Conservation (phyloP, 2,797 vertebrate species). For the Sebastes trivittatus region DNA sequence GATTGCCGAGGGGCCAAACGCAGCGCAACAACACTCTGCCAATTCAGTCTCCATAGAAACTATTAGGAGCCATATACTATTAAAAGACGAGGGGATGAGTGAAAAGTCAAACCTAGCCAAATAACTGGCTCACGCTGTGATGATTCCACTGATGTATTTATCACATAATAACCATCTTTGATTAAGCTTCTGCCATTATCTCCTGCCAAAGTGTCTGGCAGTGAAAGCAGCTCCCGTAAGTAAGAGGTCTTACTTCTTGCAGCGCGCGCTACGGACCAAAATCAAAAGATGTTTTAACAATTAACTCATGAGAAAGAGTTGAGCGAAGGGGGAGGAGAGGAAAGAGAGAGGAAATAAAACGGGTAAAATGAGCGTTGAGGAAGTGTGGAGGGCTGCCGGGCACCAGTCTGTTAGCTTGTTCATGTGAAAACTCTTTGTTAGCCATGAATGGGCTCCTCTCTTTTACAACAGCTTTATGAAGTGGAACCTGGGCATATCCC, state of each 20-base stretch:
- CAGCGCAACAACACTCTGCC: slow-evolving; percentile 51
- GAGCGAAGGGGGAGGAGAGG: neutral
- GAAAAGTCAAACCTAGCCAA: slow-evolving; percentile 13
- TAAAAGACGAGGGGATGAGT: slow-evolving; percentile 51
- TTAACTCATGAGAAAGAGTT: neutral
- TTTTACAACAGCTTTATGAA: slow-evolving; percentile 69
- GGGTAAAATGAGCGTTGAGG: slow-evolving; percentile 31
- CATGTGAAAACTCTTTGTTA: slow-evolving; percentile 75
- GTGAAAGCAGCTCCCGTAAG: neutral
- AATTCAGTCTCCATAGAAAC: slow-evolving; percentile 73
- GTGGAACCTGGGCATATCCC: slow-evolving; percentile 50
- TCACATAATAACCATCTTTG: slow-evolving; percentile 22
- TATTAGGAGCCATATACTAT: slow-evolving; percentile 45
- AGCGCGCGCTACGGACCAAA: neutral
- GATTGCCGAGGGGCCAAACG: slow-evolving; percentile 43
- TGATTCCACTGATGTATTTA: slow-evolving; percentile 34
- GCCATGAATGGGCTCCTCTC: slow-evolving; percentile 55
- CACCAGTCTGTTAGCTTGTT: slow-evolving; percentile 55
- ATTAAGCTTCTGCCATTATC: slow-evolving; percentile 3
- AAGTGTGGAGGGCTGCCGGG: slow-evolving; percentile 35
- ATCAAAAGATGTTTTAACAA: slow-evolving; percentile 16
- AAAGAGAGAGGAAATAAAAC: slow-evolving; percentile 32
- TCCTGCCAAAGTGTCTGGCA: slow-evolving; percentile 6
- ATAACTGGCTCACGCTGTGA: slow-evolving; percentile 20
- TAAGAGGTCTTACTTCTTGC: neutral